Evolutionary conservation across 1,140 invertebrate genomes (phyloP).

Genomic region (Tachypleus tridentatus): DNA sequence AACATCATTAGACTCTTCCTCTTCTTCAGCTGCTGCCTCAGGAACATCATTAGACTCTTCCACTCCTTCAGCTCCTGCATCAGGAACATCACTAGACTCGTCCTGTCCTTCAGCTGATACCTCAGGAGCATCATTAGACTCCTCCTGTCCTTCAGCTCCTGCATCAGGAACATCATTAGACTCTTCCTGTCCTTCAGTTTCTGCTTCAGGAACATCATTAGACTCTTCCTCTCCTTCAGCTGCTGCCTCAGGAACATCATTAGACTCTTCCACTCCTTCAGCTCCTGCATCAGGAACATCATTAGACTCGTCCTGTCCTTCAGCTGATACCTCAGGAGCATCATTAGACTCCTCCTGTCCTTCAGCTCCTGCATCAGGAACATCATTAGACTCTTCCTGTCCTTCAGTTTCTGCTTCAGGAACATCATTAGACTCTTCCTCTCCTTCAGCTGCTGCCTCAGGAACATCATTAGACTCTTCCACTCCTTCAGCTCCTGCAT

Average conservation of each 20-base stretch:
- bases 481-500: too few relatives aligned
- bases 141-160: neutral
- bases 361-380: neutral
- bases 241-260: neutral
- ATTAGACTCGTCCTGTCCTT: slow-evolving; percentile 2
- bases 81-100: neutral
- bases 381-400: neutral
- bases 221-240: neutral
- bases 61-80: neutral
- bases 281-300: neutral
- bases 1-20: neutral
- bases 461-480: too few relatives aligned
- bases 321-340: neutral
- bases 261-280: neutral
- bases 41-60: neutral
- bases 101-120: neutral
- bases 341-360: neutral
- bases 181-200: neutral
- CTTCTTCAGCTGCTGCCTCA: neutral
- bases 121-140: neutral
- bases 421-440: neutral
- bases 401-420: slow-evolving; percentile 4
- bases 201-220: too few relatives aligned
- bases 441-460: neutral
- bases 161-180: neutral